These are phyloP conservation scores for Hetaerina titia DNA, from an alignment of 2,888 invertebrate genomes.

Conservation along the genomic window DNA sequence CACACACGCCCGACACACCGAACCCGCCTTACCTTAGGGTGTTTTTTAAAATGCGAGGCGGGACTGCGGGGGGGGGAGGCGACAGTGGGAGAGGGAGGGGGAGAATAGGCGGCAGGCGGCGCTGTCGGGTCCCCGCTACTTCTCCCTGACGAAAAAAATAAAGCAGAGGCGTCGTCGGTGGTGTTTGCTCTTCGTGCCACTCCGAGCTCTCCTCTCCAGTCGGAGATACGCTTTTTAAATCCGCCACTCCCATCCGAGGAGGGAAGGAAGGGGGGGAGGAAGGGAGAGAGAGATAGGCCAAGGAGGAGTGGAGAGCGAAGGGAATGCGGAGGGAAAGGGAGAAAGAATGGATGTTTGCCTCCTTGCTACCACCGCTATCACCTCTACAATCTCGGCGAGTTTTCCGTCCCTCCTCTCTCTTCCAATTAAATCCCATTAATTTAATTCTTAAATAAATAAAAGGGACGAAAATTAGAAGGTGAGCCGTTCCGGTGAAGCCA, in stretches of 20 bases:
- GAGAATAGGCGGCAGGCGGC: neutral
- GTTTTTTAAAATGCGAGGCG: neutral
- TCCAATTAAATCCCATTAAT: conserved; percentile 27
- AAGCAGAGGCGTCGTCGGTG: neutral
- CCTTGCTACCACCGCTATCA: neutral
- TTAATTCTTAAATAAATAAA: conserved; percentile 15
- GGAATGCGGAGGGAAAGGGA: neutral
- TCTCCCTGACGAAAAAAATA: neutral
- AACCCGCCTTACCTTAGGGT: neutral
- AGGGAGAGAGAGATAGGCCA: neutral
- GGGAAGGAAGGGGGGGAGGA: neutral
- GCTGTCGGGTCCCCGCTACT: neutral
- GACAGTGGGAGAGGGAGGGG: neutral
- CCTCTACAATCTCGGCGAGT: neutral
- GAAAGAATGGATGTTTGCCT: neutral
- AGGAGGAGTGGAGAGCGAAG: neutral
- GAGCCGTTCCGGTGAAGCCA: neutral
- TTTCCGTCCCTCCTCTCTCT: neutral
- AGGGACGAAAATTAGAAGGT: conserved; percentile 17
- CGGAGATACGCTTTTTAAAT: neutral
- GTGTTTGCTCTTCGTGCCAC: conserved; percentile 28
- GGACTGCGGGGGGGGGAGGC: neutral
- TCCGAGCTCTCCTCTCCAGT: neutral
- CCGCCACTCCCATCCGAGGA: conserved; percentile 9
- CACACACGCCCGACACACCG: neutral